A percentile compares a stretch with the other conserved stretches of the same genome.
Evolutionary conservation across 2,797 vertebrate genomes (phyloP).

Genomic region (Enteromius thamalakanensis): DNA sequence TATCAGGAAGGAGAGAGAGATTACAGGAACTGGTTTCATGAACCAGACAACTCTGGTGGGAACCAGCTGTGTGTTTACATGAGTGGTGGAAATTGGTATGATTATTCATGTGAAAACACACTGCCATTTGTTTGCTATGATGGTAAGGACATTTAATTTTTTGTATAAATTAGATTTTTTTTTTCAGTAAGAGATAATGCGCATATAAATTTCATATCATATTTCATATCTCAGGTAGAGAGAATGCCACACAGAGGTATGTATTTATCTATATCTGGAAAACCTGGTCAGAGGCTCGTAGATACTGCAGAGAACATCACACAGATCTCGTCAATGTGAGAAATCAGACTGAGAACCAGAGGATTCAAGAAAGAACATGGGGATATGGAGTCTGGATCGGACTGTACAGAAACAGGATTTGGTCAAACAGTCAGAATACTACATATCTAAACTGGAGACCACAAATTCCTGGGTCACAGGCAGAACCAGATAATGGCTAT

Average conservation of each 20-base stretch:
- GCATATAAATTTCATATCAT: not conserved
- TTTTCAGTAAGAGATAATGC: not conserved
- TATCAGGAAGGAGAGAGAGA: slow-evolving; percentile 50
- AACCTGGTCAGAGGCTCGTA: slow-evolving; percentile 27
- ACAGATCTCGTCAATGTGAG: not conserved
- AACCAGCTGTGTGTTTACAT: slow-evolving; percentile 19
- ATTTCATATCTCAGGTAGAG: slow-evolving; percentile 21
- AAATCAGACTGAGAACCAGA: slow-evolving; percentile 11
- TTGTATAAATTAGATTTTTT: not conserved
- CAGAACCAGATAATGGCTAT: slow-evolving; percentile 46
- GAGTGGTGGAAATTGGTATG: not conserved
- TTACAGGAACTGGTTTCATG: slow-evolving; percentile 32
- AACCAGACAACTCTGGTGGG: not conserved
- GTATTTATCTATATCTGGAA: rapidly evolving
- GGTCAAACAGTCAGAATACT: slow-evolving; percentile 35
- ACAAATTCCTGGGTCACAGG: not conserved
- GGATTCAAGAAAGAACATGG: rapidly evolving
- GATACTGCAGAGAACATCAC: not conserved
- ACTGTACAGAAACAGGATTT: slow-evolving; percentile 49
- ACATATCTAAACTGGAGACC: slow-evolving; percentile 8
- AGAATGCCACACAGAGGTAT: not conserved
- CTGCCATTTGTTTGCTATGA: slow-evolving; percentile 38
- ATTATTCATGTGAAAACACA: not conserved
- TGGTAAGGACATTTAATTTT: slow-evolving; percentile 26
- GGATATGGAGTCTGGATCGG: slow-evolving; percentile 49